These are phyloP conservation scores for cattle (Bos taurus) DNA, from an alignment of 2,113 vertebrate species.

Conservation along the genomic window DNA sequence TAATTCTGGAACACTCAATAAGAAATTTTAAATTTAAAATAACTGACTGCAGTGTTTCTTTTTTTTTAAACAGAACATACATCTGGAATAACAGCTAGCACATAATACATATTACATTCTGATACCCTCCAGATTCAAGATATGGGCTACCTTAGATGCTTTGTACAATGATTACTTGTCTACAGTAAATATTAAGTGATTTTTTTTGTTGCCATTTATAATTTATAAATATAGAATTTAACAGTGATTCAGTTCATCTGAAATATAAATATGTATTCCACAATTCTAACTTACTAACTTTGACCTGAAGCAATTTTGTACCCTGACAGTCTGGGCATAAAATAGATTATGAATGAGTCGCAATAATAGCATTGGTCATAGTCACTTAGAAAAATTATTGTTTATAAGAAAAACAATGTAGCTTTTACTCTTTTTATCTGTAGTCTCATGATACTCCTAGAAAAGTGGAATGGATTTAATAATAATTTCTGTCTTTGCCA, in stretches of 20 bases:
- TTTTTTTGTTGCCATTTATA: not conserved
- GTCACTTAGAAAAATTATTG: slow-evolving; percentile 24
- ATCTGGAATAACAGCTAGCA: not conserved
- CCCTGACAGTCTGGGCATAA: not conserved
- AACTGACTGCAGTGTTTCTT: not conserved
- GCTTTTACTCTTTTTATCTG: not conserved
- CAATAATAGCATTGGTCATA: not conserved
- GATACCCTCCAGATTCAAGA: not conserved
- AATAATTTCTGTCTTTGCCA: slow-evolving; percentile 39
- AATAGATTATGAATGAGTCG: not conserved
- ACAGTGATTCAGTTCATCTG: not conserved
- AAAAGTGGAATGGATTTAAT: slow-evolving; percentile 48
- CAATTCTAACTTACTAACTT: slow-evolving; percentile 11
- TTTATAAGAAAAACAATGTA: slow-evolving; percentile 26
- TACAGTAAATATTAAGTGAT: not conserved
- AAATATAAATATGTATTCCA: not conserved
- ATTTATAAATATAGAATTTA: not conserved
- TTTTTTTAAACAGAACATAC: not conserved
- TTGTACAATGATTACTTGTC: not conserved
- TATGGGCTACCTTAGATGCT: not conserved
- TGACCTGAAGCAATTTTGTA: slow-evolving; percentile 9
- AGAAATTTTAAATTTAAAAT: slow-evolving; percentile 14
- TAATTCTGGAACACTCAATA: not conserved
- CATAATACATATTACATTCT: not conserved
- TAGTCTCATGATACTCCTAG: not conserved